These are phyloP conservation scores for Acanthacorydalis orientalis DNA, from an alignment of 2,888 invertebrate genomes.

Conservation along the genomic window DNA sequence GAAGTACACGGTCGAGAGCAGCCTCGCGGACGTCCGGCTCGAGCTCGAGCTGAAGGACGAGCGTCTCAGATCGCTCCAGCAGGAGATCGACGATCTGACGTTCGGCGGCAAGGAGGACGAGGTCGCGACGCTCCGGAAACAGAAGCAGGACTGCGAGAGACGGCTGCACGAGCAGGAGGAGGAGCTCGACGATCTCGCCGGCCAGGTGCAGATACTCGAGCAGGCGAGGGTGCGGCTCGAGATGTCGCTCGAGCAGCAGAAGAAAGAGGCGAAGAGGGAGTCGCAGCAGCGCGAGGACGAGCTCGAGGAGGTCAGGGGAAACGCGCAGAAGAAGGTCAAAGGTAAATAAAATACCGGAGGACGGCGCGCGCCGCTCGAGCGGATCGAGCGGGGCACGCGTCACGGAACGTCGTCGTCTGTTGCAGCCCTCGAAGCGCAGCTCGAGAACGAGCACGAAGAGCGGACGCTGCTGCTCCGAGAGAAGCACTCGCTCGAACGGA, in stretches of 20 bases:
- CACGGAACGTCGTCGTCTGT: too few relatives aligned
- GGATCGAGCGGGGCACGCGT: too few relatives aligned
- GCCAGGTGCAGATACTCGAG: constrained; percentile 59
- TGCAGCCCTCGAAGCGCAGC: constrained; percentile 73
- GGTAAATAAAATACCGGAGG: constrained; percentile 25
- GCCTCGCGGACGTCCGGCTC: constrained; percentile 64
- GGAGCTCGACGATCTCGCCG: constrained; percentile 89
- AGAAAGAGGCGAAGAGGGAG: constrained; percentile 81
- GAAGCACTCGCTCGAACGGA: constrained; percentile 79
- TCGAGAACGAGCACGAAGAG: constrained; percentile 88
- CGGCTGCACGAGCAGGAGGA: constrained; percentile 80
- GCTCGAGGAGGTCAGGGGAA: constrained; percentile 77
- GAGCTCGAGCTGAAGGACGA: constrained; percentile 84
- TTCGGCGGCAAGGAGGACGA: constrained; percentile 70
- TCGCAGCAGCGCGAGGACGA: constrained; percentile 85
- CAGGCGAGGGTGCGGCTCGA: constrained; percentile 85
- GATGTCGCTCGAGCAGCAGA: constrained; percentile 82
- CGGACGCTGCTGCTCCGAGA: constrained; percentile 71
- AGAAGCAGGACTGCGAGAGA: constrained; percentile 74
- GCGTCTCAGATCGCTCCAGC: constrained; percentile 56
- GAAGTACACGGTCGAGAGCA: constrained; percentile 74
- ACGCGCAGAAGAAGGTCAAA: constrained; percentile 83
- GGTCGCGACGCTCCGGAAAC: constrained; percentile 61
- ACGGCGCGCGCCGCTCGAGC: too few relatives aligned
- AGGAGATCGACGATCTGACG: constrained; percentile 75